These are phyloP conservation scores for Formica aserva DNA, from an alignment of 2,888 invertebrate genomes.

Conservation along the genomic window DNA sequence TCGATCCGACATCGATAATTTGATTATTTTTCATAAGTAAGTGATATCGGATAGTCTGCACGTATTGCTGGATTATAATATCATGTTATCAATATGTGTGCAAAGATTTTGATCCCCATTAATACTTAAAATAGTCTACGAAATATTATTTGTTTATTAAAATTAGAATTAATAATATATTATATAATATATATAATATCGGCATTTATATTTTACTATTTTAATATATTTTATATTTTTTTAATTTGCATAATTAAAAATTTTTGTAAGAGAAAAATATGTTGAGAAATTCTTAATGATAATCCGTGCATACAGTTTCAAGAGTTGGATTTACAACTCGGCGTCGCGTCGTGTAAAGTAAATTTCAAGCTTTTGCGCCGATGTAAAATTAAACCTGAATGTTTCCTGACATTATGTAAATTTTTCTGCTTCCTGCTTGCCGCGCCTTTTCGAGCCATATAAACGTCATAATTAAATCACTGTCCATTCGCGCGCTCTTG, in stretches of 20 bases:
- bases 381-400: conserved; percentile 36
- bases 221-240: background rate
- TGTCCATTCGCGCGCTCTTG: conserved; percentile 13
- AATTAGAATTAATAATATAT: background rate
- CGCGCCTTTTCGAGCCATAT: conserved; percentile 7
- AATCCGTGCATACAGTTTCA: background rate
- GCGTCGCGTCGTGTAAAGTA: background rate
- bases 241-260: background rate
- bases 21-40: conserved; percentile 8
- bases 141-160: background rate
- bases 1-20: conserved; percentile 20
- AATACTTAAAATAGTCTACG: background rate
- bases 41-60: background rate
- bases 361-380: conserved; percentile 8
- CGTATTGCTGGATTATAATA: background rate
- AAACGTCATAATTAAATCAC: conserved; percentile 49
- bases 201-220: background rate
- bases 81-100: background rate
- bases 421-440: conserved; percentile 10
- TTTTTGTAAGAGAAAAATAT: background rate
- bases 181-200: background rate
- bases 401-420: conserved; percentile 39
- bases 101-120: background rate
- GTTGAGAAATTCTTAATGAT: background rate
- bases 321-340: background rate